Evolutionary conservation across 2,113 vertebrate species (phyloP), one percentile per base, ranked within the genome.

Genomic region (Pachypanchax playfairii): DNA sequence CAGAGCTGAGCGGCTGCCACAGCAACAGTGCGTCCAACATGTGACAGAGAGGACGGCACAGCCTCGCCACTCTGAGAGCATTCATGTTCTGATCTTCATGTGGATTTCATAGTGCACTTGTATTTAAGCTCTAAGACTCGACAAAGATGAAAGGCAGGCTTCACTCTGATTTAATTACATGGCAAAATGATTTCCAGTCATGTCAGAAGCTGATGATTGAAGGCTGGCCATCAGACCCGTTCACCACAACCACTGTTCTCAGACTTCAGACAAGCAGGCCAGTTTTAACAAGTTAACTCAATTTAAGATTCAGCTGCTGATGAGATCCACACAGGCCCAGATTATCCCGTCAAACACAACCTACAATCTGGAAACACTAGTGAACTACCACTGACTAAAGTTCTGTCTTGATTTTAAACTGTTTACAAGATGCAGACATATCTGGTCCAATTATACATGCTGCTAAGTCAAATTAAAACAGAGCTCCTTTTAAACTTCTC

Each of bases 1-100:
- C 85, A 73, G 85, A 89, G 83, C 78, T 75, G 78, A 83, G 79
- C 78, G 75, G 84, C 83, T 85, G 56, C 56, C 73, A 78, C 77
- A 79, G 84, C 60, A 86, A 87, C 85, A 81, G 55, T 22, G 41
- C 58, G 43, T 65, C 39, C 35, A 64, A 42, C 39, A 47, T 48
- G 36, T 6, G 36, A 70, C 60, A 64, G 60, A 63, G 11, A 59
- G 11, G 25, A 15, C 15, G n/a, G 28, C 43, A 38, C 44, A 36
- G 22, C 43, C 26, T 13, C 24, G 28, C 9, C 29, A 38, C 18
- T 25, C 7, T 28, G 18, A 17, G 28, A 39, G 33, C 47, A 33
- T 49, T 31, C n/a, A n/a, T n/a, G n/a, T n/a, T n/a, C 24, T 48
- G 31, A 18, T 5, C 35, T 56, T 29, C 2, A 24, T 51, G 25